These are phyloP conservation scores for Branchipolynoe longqiensis DNA, from an alignment of 2,888 invertebrate genomes.

Conservation along the genomic window DNA sequence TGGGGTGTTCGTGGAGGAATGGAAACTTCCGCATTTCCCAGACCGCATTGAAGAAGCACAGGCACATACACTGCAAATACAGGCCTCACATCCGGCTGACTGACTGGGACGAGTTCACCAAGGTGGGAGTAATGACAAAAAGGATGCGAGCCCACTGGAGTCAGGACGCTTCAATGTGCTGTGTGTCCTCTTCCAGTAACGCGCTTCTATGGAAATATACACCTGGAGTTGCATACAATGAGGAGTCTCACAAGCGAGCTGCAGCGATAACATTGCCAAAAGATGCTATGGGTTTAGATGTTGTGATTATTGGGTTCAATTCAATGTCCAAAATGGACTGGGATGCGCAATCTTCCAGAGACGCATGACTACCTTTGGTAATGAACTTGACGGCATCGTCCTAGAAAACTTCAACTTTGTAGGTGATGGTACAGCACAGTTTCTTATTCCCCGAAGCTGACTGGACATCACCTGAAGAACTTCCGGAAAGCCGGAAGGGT, in stretches of 20 bases:
- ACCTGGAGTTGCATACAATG: constrained; percentile 83
- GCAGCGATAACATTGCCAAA: not conserved
- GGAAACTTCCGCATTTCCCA: not conserved
- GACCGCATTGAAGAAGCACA: not conserved
- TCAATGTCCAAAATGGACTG: constrained; percentile 89
- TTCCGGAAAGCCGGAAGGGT: constrained; percentile 66
- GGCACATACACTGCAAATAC: not conserved
- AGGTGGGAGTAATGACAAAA: not conserved
- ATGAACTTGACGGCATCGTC: constrained; percentile 70
- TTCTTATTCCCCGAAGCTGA: constrained; percentile 50
- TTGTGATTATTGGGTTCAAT: constrained; percentile 93
- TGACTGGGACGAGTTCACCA: not conserved
- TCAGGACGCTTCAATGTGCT: constrained; percentile 77
- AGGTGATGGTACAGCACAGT: constrained; percentile 41
- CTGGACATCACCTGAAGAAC: constrained; percentile 17
- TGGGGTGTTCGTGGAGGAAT: constrained; percentile 11
- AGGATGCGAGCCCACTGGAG: constrained; percentile 70
- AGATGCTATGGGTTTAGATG: constrained; percentile 85
- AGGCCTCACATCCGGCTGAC: not conserved
- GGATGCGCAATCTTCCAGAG: constrained; percentile 74
- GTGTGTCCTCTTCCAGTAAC: constrained; percentile 73
- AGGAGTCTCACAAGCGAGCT: not conserved
- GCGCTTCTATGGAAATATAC: constrained; percentile 86
- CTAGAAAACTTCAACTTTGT: constrained; percentile 62
- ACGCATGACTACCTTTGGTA: constrained; percentile 72